Evolutionary conservation across 2,888 invertebrate species (phyloP).

Genomic region (Dione vanillae): DNA sequence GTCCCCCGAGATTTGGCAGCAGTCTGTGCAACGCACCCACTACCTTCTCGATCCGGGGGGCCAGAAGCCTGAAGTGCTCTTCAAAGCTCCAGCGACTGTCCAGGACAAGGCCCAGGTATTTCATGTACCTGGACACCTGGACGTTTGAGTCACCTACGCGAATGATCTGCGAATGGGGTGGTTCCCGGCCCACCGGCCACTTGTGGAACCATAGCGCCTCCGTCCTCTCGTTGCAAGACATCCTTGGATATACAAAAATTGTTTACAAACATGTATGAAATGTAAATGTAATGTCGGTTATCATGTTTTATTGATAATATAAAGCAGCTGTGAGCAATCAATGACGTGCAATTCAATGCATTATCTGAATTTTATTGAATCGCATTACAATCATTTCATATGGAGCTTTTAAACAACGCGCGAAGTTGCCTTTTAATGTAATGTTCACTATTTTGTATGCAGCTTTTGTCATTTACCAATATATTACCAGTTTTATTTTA

Average conservation of each 20-base stretch:
- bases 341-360: slow-evolving; percentile 41
- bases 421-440: slow-evolving; percentile 36
- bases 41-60: too few species aligned
- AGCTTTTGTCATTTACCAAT: slow-evolving; percentile 27
- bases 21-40: too few species aligned
- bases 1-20: too few species aligned
- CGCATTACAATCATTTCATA: slow-evolving; percentile 39
- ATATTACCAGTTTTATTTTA: slow-evolving; percentile 20
- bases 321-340: slow-evolving; percentile 47
- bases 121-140: too few species aligned
- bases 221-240: too few species aligned
- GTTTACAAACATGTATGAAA: slow-evolving; percentile 44
- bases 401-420: slow-evolving; percentile 40
- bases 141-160: too few species aligned
- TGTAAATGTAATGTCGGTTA: slow-evolving; percentile 48
- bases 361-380: slow-evolving; percentile 49
- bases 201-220: too few species aligned
- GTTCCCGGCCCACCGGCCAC: too few species aligned
- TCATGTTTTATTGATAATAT: slow-evolving; percentile 61
- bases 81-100: too few species aligned
- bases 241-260: slow-evolving; percentile 24
- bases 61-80: too few species aligned
- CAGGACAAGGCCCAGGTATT: too few species aligned
- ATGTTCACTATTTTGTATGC: slow-evolving; percentile 37
- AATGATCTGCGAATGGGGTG: too few species aligned